Evolutionary conservation across 1,140 invertebrate species (phyloP).

Genomic region (Ephestia elutella): DNA sequence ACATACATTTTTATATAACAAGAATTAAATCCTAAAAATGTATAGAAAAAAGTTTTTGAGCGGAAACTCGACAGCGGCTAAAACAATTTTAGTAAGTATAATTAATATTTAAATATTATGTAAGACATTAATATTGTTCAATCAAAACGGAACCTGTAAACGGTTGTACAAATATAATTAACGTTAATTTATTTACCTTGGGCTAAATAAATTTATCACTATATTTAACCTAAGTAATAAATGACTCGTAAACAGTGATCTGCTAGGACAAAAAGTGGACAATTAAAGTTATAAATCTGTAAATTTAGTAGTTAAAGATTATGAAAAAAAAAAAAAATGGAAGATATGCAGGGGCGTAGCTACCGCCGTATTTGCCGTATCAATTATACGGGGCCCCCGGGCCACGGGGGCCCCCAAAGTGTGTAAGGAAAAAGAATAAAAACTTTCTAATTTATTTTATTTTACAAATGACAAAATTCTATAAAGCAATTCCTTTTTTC

Average conservation of each 20-base stretch:
- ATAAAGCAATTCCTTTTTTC: no score
- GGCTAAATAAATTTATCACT: slow-evolving; percentile 8
- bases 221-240: slow-evolving; percentile 2
- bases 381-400: no score
- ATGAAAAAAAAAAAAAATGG: no score
- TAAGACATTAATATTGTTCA: not conserved
- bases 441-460: no score
- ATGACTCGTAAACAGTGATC: not conserved
- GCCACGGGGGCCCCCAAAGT: no score
- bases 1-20: slow-evolving; percentile 7
- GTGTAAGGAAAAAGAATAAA: no score
- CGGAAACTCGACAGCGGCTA: slow-evolving; percentile 1
- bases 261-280: not conserved
- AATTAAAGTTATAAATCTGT: no score
- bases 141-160: not conserved
- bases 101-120: slow-evolving; percentile 2
- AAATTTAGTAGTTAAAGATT: no score
- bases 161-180: slow-evolving; percentile 8
- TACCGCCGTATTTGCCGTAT: no score
- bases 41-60: slow-evolving; percentile 11
- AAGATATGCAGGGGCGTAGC: no score
- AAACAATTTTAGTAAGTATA: slow-evolving; percentile 3
- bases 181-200: slow-evolving; percentile 9
- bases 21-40: slow-evolving; percentile 15
- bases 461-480: no score